Base-by-base conservation (phyloP, 1,140 invertebrate species). In the Muscidifurax raptorellus region DNA sequence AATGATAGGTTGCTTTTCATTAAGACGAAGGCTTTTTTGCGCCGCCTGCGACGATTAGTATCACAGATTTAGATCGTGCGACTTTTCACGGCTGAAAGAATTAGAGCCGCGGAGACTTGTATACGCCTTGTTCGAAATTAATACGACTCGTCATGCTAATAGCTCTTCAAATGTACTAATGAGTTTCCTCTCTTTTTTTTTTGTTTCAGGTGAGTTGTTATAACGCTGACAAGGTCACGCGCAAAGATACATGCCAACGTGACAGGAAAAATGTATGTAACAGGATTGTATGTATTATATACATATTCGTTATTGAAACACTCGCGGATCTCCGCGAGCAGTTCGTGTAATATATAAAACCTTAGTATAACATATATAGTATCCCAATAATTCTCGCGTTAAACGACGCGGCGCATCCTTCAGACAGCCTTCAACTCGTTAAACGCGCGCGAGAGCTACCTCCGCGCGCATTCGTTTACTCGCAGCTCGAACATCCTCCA, bases 131-230 rank as follows among this genome's bases (percentile, higher is more conserved):
- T 40, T 40, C 36, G 36, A 40, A 40, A 59, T 59, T 59, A 59
- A 59, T 59, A 59, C 52, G 22, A 59, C 18, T 52, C 52, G 22
- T n/a, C 18, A n/a, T 7, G 52, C 52, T 59, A 59, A 59, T 59
- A 22, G 52, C 22, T 7, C 52, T 59, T 59, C 18, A 59, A 75
- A 25, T 36, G n/a, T n/a, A 30, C 75, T 79, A 74, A 85, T 47
- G 13, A 64, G 27, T 74, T 44, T 36, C 7, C 18, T 36, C 27
- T 59, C 13, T 66, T 81, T 30, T 81, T 40, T 79, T 85, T 79
- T 67, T 86, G 85, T 86, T 86, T 30, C 85, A 86, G 76, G 85
- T 86, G 32, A 83, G 85, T 52, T 66, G 27, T 10, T 27, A 32
- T 28, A 15, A 47, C n/a, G 44, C 40, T 25, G 66, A 83, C 64